These are phyloP conservation scores for Oreochromis spilurus DNA, from an alignment of 2,113 vertebrate species.

Conservation along the genomic window DNA sequence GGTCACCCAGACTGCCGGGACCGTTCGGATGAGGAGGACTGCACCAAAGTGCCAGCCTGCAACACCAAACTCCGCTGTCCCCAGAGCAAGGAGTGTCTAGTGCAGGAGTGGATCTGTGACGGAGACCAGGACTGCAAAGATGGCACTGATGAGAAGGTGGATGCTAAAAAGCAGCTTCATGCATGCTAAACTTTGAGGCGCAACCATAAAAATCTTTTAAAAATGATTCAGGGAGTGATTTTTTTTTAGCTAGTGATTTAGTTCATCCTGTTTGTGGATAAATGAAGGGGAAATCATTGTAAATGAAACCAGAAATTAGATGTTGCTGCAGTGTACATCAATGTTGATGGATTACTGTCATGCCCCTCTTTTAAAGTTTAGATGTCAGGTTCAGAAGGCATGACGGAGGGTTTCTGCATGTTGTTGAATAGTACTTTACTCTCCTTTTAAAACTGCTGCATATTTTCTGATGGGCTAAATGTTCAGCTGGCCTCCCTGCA, in stretches of 20 bases:
- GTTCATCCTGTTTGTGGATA: background rate
- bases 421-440: background rate
- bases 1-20: slow-evolving; percentile 83
- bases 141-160: slow-evolving; percentile 84
- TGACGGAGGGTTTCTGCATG: background rate
- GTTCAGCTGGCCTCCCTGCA: background rate
- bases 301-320: background rate
- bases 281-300: background rate
- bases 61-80: slow-evolving; percentile 71
- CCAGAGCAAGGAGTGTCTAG: slow-evolving; percentile 77
- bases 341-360: background rate
- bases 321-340: background rate
- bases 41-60: slow-evolving; percentile 63
- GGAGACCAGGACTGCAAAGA: slow-evolving; percentile 81
- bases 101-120: slow-evolving; percentile 83
- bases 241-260: background rate
- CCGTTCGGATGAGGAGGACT: slow-evolving; percentile 80
- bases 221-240: background rate
- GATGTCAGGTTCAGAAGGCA: background rate
- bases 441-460: background rate
- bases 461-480: background rate
- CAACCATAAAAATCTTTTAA: background rate
- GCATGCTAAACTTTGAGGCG: background rate
- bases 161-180: background rate
- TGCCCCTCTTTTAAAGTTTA: background rate